Evolutionary conservation across 1,140 invertebrate species (phyloP).

Genomic region (Panagrolaimus sp.): DNA sequence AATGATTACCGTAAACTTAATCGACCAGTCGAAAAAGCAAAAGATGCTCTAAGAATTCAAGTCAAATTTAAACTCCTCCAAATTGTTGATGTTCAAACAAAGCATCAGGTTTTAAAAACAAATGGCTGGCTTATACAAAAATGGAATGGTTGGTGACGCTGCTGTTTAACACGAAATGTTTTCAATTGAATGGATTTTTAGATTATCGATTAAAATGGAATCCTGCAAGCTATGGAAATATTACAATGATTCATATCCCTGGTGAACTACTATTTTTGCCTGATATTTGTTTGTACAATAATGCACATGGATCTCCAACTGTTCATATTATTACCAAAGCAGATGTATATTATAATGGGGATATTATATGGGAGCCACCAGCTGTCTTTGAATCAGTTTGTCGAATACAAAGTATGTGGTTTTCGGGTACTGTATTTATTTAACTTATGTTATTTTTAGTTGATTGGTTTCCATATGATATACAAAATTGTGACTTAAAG

Average conservation of each 20-base stretch:
- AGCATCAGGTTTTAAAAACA: conserved; percentile 87
- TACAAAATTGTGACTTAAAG: conserved; percentile 52
- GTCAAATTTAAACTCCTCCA: conserved; percentile 65
- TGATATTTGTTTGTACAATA: conserved; percentile 62
- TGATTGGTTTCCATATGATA: conserved; percentile 44
- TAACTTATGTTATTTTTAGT: conserved; percentile 1
- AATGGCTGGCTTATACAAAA: conserved; percentile 91
- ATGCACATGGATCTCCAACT: conserved; percentile 49
- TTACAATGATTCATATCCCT: conserved; percentile 64
- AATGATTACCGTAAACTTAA: conserved; percentile 91
- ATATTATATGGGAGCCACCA: conserved; percentile 48
- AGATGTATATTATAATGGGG: conserved; percentile 37
- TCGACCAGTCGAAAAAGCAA: conserved; percentile 82
- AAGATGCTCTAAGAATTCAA: conserved; percentile 81
- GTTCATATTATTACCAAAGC: conserved; percentile 38
- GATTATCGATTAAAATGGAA: conserved; percentile 82
- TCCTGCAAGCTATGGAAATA: conserved; percentile 66
- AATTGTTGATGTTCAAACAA: conserved; percentile 65
- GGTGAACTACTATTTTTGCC: conserved; percentile 69
- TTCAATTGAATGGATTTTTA: too few species aligned
- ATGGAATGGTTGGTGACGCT: too few species aligned
- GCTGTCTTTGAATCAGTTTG: conserved; percentile 54
- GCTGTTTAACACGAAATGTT: too few species aligned
- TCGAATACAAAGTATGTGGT: conserved; percentile 54
- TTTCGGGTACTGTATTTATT: not conserved